Percentiles rank a stretch among this genome's conserved stretches.
Conservation (phyloP, 2,113 vertebrate species). For the Potamarius usumacintae region DNA sequence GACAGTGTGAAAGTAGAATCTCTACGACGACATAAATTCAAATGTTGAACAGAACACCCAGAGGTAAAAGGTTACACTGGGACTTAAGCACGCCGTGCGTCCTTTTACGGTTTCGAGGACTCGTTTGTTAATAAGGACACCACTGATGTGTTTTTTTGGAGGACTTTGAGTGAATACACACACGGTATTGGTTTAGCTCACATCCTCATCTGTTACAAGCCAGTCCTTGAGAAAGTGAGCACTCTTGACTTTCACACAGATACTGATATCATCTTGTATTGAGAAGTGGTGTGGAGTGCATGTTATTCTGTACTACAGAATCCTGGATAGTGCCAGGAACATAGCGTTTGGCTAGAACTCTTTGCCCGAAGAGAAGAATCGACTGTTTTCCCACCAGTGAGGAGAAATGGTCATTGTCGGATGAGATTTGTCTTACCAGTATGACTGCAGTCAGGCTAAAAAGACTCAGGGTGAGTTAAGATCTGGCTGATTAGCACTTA, state of each 20-base stretch:
- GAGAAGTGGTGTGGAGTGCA: slow-evolving; percentile 32
- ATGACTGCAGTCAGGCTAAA: neutral
- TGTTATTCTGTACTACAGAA: neutral
- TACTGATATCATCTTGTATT: slow-evolving; percentile 16
- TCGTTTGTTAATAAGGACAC: slow-evolving; percentile 18
- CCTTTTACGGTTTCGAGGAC: neutral
- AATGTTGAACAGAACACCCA: neutral
- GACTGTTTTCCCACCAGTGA: neutral
- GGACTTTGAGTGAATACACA: neutral
- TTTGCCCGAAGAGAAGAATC: neutral
- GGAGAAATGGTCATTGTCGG: neutral
- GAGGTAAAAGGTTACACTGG: neutral
- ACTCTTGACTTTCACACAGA: slow-evolving; percentile 14
- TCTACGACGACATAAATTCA: slow-evolving; percentile 10
- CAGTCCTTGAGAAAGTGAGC: slow-evolving; percentile 22
- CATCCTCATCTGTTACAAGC: neutral
- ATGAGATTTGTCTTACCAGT: neutral
- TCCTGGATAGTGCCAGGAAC: neutral
- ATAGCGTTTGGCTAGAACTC: neutral
- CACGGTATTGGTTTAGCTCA: slow-evolving; percentile 2
- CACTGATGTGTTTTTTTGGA: slow-evolving; percentile 12
- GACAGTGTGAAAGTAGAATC: slow-evolving; percentile 31
- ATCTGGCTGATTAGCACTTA: slow-evolving; percentile 46
- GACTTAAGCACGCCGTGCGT: neutral
- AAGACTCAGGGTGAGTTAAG: neutral